A percentile compares a stretch with the other conserved stretches of the same genome.
These are phyloP conservation scores for Ylistrum balloti DNA, from an alignment of 1,140 invertebrate genomes.

Conservation along the genomic window DNA sequence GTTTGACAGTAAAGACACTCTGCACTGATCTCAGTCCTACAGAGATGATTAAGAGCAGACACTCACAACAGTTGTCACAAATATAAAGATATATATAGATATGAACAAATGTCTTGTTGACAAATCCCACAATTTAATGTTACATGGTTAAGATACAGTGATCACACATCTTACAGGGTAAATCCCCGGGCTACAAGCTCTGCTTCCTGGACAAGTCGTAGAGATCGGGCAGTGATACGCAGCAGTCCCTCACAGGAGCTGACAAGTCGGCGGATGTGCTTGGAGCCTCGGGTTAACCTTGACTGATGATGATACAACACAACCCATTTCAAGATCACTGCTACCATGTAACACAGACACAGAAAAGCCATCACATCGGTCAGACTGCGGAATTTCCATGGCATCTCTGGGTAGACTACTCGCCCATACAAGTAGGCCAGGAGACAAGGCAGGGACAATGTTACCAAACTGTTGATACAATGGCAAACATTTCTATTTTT, in stretches of 20 bases:
- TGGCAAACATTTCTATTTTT: too few species aligned
- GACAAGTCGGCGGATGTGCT: slow-evolving; percentile 37
- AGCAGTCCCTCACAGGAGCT: slow-evolving; percentile 45
- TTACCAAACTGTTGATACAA: slow-evolving; percentile 45
- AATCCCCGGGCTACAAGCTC: slow-evolving; percentile 57
- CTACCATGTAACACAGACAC: slow-evolving; percentile 47
- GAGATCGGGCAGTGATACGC: slow-evolving; percentile 45
- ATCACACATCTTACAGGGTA: too few species aligned
- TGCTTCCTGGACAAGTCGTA: slow-evolving; percentile 63
- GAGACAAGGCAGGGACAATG: slow-evolving; percentile 47
- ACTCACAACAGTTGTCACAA: too few species aligned
- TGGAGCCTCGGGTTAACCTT: neutral
- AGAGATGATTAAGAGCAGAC: too few species aligned
- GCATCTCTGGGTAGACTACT: slow-evolving; percentile 42
- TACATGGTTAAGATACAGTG: too few species aligned
- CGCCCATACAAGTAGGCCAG: slow-evolving; percentile 51
- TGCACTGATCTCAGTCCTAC: too few species aligned
- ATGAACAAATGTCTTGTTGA: too few species aligned
- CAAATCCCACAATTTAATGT: too few species aligned
- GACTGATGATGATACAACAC: neutral
- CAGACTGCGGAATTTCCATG: slow-evolving; percentile 45
- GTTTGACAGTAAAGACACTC: too few species aligned
- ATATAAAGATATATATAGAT: too few species aligned
- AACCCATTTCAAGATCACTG: neutral
- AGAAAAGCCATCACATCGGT: slow-evolving; percentile 49